Percentiles rank a stretch among this genome's conserved stretches.
phyloP scores from a whole-genome alignment of 37 sponge, comb jelly and placozoan genomes.

The Cliona cf. orientalis region DNA sequence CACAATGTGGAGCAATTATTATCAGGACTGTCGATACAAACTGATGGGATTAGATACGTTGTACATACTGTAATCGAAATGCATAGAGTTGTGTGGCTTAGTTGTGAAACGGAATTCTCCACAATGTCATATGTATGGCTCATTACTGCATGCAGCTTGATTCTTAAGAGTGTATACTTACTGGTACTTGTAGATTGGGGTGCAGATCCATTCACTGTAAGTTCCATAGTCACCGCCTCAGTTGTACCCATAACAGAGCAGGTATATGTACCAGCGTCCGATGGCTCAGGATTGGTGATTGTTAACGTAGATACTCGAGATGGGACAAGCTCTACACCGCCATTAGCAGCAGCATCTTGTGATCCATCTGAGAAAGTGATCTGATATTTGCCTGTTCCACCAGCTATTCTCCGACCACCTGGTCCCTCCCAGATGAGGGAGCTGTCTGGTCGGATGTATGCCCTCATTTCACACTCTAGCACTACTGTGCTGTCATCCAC shows the following conservation, averaged over 20 bases:
- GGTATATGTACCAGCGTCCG: constrained; percentile 52
- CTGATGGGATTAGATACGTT: too few species aligned
- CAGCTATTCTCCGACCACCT: background rate
- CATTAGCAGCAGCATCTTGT: constrained; percentile 3
- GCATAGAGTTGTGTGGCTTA: too few species aligned
- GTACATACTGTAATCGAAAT: too few species aligned
- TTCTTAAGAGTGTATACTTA: too few species aligned
- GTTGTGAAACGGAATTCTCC: constrained; percentile 52
- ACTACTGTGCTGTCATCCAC: background rate
- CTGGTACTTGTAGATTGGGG: background rate
- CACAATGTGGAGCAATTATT: too few species aligned
- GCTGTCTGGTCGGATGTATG: constrained; percentile 34
- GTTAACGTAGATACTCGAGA: constrained; percentile 20
- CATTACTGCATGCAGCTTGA: background rate
- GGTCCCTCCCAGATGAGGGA: constrained; percentile 35
- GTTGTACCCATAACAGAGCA: constrained; percentile 31
- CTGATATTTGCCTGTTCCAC: background rate
- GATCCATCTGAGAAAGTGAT: constrained; percentile 9
- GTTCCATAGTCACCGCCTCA: constrained; percentile 18
- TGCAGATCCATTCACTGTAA: constrained; percentile 16
- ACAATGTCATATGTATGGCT: background rate
- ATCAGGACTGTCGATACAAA: too few species aligned
- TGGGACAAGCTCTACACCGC: background rate
- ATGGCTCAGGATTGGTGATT: constrained; percentile 21
- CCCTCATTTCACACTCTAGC: constrained; percentile 53